Evolutionary conservation across 2,888 invertebrate genomes (phyloP), one percentile per base, ranked within the genome.

Genomic region (Callimorpha dominula): DNA sequence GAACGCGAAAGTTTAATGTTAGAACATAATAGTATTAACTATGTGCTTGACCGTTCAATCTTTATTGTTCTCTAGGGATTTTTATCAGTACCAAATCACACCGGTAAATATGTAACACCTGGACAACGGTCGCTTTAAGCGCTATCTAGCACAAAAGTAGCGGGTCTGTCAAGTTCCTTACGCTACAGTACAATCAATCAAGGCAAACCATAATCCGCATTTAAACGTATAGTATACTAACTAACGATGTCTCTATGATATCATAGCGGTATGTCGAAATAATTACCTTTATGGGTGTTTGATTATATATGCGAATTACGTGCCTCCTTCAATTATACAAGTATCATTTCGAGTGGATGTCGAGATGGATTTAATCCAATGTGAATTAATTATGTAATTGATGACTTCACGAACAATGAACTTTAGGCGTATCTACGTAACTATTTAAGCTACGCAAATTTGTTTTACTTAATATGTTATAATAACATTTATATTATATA

Each of bases 211-310:
- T 81, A 85, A 87, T 84, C 78, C 79, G 77, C 74, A 79, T 83
- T 85, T 82, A 83, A 83, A 75, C 78, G 73, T 79, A 80, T 77
- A 82, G 79, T 82, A 75, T 85, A 78, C 78, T 80, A 79, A 65
- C 84, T 85, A 85, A 86, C 80, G 86, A 81, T 79, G 75, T 80
- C 74, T 81, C 80, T 78, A 80, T 77, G 78, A 82, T 79, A 79
- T 77, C 80, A 79, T 75, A 73, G 69, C 17, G 64, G 73, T 76
- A 77, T 81, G 80, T 83, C 71, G 82, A 78, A 81, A 83, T 87
- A 87, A 86, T 86, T 86, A 80, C 80, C 82, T 80, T 81, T 70
- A 79, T 83, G 75, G 70, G 66, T 80, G 75, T 83, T 86, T 84
- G 80, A 86, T 83, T 84, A 65, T 46, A 83, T 75, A 80, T 75